phyloP scores from a whole-genome alignment of 2,888 invertebrate genomes.

The Netelia melanura region DNA sequence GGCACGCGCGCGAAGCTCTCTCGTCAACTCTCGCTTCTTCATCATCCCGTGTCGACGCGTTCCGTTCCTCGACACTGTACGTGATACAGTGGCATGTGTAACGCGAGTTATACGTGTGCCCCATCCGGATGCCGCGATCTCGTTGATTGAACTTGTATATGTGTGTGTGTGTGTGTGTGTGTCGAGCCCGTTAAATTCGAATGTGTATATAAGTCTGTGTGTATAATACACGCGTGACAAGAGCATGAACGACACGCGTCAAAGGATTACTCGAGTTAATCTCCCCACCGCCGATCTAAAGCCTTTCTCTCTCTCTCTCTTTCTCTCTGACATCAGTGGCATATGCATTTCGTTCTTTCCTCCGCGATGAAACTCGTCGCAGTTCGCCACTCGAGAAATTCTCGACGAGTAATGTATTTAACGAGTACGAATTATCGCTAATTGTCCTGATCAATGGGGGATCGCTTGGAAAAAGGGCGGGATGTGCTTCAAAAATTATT shows the following conservation, averaged over 20 bases:
- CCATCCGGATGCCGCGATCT: conserved; percentile 64
- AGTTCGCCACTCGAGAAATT: no score
- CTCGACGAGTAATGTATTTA: no score
- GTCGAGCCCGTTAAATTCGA: conserved; percentile 31
- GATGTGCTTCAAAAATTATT: not conserved
- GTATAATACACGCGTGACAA: conserved; percentile 53
- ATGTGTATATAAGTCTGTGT: conserved; percentile 4
- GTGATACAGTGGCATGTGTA: conserved; percentile 47
- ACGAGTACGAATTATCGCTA: no score
- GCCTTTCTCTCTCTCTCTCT: conserved; percentile 43
- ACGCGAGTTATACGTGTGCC: conserved; percentile 31
- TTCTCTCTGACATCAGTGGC: not conserved
- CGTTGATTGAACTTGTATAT: conserved; percentile 75
- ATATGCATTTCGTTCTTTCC: no score
- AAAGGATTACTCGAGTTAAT: conserved; percentile 77
- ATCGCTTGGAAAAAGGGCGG: no score
- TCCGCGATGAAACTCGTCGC: no score
- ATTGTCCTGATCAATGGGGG: no score
- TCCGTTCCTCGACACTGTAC: conserved; percentile 51
- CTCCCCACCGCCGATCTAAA: conserved; percentile 64
- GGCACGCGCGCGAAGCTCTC: conserved; percentile 67
- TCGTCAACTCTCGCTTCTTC: conserved; percentile 65
- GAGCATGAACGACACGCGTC: conserved; percentile 72
- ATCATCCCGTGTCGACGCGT: conserved; percentile 72
- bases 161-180: conserved; percentile 66